These are phyloP conservation scores for Notodromas monacha DNA, from an alignment of 2,888 invertebrate species.

Conservation along the genomic window DNA sequence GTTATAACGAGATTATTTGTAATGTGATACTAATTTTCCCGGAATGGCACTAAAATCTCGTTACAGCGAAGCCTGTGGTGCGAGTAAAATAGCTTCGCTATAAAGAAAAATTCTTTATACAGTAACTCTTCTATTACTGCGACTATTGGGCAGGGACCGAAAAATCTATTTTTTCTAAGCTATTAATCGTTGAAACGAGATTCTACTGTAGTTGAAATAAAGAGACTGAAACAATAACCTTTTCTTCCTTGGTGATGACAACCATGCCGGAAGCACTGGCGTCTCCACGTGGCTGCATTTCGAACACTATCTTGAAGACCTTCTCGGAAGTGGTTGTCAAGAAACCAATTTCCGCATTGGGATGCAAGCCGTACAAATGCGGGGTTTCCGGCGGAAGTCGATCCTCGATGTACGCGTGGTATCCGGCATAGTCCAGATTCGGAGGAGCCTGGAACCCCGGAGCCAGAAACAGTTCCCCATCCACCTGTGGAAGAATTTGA, in stretches of 20 bases:
- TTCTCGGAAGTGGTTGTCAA: constrained; percentile 71
- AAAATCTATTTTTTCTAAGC: no score
- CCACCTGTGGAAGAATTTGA: constrained; percentile 25
- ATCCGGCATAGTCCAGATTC: constrained; percentile 63
- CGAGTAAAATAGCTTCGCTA: no score
- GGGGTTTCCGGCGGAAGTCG: constrained; percentile 71
- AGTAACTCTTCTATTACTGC: neutral
- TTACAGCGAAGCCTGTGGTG: no score
- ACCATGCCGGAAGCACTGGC: constrained; percentile 52
- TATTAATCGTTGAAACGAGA: no score
- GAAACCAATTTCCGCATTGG: constrained; percentile 87
- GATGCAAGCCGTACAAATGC: constrained; percentile 70
- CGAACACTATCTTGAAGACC: constrained; percentile 68
- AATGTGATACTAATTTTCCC: no score
- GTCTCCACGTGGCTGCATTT: constrained; percentile 79
- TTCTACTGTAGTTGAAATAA: no score
- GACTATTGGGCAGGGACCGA: no score
- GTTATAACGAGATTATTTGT: no score
- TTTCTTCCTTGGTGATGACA: constrained; percentile 67
- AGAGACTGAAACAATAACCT: constrained; percentile 22
- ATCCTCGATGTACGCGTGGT: constrained; percentile 73
- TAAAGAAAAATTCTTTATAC: no score
- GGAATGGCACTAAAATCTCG: no score
- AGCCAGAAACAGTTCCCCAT: constrained; percentile 63
- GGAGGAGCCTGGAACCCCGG: constrained; percentile 76